Evolutionary conservation across 2,888 invertebrate species (phyloP).

Genomic region (Urechis unicinctus): DNA sequence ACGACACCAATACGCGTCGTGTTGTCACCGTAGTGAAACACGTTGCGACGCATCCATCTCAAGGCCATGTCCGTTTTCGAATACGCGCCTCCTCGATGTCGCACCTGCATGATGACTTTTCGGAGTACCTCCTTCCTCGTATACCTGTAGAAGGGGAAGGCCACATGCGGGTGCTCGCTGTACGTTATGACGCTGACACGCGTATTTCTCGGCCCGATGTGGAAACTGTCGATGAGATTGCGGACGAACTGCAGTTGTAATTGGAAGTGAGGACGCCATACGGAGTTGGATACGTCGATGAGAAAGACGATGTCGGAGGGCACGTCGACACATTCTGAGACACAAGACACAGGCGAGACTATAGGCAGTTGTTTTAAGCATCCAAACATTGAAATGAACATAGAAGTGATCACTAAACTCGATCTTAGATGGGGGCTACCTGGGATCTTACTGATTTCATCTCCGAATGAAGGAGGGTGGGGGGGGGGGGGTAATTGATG

Average conservation of each 20-base stretch:
- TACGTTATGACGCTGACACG: constrained; percentile 33
- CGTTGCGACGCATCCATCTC: constrained; percentile 11
- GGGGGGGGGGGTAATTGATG: too few species aligned
- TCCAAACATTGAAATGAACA: too few species aligned
- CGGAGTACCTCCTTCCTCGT: constrained; percentile 13
- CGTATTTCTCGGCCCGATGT: constrained; percentile 25
- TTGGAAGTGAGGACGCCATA: constrained; percentile 34
- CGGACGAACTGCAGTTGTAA: constrained; percentile 31
- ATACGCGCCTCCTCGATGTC: constrained; percentile 11
- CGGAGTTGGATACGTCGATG: constrained; percentile 25
- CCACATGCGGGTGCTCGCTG: constrained; percentile 11
- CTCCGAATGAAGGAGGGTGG: too few species aligned
- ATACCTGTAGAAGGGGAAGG: constrained; percentile 16
- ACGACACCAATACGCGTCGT: constrained; percentile 23
- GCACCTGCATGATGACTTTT: constrained; percentile 19
- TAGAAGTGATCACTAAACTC: too few species aligned
- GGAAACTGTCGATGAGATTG: constrained; percentile 30
- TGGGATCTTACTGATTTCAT: too few species aligned
- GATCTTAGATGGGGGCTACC: too few species aligned
- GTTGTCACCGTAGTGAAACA: constrained; percentile 15
- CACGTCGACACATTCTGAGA: too few species aligned
- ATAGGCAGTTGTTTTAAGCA: too few species aligned
- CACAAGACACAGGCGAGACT: too few species aligned
- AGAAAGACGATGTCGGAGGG: constrained; percentile 35
- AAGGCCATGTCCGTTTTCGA: constrained; percentile 21